These are phyloP conservation scores for Chrysomela aeneicollis DNA, from an alignment of 2,888 invertebrate species.

Conservation along the genomic window DNA sequence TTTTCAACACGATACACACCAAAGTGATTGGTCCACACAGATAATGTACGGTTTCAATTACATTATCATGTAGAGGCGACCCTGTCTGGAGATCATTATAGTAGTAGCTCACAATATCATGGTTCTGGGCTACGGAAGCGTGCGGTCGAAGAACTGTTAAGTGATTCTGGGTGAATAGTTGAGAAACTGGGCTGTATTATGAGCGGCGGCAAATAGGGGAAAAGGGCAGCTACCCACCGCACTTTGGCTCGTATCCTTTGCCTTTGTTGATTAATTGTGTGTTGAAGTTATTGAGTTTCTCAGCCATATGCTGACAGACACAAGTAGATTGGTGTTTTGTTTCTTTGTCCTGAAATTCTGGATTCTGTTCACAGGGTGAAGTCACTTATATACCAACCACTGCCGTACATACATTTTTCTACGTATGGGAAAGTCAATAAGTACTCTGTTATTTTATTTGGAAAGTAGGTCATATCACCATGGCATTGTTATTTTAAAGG, in stretches of 20 bases:
- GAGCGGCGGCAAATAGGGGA: slow-evolving; percentile 30
- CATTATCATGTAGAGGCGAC: not conserved
- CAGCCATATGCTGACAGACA: slow-evolving; percentile 7
- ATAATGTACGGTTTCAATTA: no score
- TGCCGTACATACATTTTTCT: no score
- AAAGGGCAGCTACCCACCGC: not conserved
- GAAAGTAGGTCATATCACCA: no score
- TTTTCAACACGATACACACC: no score
- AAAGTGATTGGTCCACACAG: no score
- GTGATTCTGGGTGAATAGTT: slow-evolving; percentile 54
- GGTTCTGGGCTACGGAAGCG: slow-evolving; percentile 4
- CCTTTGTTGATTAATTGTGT: slow-evolving; percentile 53
- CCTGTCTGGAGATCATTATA: slow-evolving; percentile 14
- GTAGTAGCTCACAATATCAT: slow-evolving; percentile 18
- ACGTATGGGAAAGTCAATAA: no score
- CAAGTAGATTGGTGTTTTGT: not conserved
- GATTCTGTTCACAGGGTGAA: no score
- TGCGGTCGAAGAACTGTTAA: slow-evolving; percentile 52
- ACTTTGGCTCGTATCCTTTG: not conserved
- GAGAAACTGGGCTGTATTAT: slow-evolving; percentile 52
- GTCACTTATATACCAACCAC: no score
- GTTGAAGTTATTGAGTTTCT: slow-evolving; percentile 42
- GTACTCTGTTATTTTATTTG: no score
- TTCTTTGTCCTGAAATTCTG: no score
- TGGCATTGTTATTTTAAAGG: no score